Conservation (phyloP, 2,797 vertebrate genomes). For the Pangasius krempfi region DNA sequence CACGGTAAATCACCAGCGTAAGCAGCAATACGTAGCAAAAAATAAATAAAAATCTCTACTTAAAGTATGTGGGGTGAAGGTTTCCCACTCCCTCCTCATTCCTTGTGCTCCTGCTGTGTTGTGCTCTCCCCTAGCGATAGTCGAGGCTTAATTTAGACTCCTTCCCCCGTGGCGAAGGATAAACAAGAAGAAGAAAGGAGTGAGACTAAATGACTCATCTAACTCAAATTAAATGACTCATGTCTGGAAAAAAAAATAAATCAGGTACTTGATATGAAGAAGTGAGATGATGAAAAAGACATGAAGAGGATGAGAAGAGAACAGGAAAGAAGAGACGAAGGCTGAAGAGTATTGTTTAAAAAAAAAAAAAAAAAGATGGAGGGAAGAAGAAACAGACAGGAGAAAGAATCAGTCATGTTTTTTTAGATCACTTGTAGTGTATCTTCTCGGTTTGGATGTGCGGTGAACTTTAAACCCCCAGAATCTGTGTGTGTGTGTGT, state of each 20-base stretch:
- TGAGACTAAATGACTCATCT: slow-evolving; percentile 22
- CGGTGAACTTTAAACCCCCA: slow-evolving; percentile 2
- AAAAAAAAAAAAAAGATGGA: neutral
- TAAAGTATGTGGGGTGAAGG: neutral
- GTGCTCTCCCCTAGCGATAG: neutral
- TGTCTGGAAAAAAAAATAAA: neutral
- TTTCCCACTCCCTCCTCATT: slow-evolving; percentile 5
- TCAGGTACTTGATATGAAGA: neutral
- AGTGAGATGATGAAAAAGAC: neutral
- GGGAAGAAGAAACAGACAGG: neutral
- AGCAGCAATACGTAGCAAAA: neutral
- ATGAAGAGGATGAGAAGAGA: neutral
- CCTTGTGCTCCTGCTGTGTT: neutral
- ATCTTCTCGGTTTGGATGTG: slow-evolving; percentile 14
- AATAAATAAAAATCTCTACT: neutral
- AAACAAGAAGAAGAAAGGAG: slow-evolving; percentile 16
- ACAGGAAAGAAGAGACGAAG: neutral
- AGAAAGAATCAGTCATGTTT: neutral
- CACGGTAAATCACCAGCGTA: neutral
- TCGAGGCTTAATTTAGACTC: slow-evolving; percentile 13
- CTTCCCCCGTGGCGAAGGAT: neutral
- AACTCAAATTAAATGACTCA: slow-evolving; percentile 26
- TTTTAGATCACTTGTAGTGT: slow-evolving; percentile 5
- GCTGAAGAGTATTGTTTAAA: neutral
- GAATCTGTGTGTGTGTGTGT: neutral